A percentile compares a stretch with the other conserved stretches of the same genome.
Evolutionary conservation across 1,140 invertebrate species (phyloP).

Genomic region (Nixonia krombeini): DNA sequence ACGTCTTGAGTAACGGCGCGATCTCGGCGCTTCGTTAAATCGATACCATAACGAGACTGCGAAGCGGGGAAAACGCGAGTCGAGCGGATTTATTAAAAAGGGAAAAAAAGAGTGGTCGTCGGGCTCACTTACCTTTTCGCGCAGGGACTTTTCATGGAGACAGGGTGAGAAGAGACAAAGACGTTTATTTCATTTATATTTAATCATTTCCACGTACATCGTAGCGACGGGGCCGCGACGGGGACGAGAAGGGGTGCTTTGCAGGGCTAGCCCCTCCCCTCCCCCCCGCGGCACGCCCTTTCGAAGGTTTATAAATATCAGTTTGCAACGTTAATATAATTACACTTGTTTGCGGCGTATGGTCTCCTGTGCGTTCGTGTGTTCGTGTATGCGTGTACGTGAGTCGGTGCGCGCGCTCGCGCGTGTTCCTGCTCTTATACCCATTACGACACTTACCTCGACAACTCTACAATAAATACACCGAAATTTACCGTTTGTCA

Average conservation of each 20-base stretch:
- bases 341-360: conserved; percentile 18
- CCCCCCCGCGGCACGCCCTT: conserved; percentile 16
- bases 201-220: conserved; percentile 49
- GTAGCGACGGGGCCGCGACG: too few relatives aligned
- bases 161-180: too few relatives aligned
- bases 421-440: conserved; percentile 21
- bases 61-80: conserved; percentile 19
- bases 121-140: too few relatives aligned
- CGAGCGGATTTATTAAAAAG: too few relatives aligned
- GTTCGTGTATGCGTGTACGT: not conserved
- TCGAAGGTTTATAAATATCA: conserved; percentile 46
- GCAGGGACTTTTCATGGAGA: too few relatives aligned
- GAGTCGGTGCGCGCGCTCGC: conserved; percentile 5
- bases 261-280: not conserved
- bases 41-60: conserved; percentile 27
- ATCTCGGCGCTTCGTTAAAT: conserved; percentile 22
- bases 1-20: conserved; percentile 20
- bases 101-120: too few relatives aligned
- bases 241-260: too few relatives aligned
- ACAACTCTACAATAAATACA: conserved; percentile 64
- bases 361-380: not conserved
- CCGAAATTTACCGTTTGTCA: conserved; percentile 49
- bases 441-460: conserved; percentile 39
- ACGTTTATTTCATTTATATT: conserved; percentile 40
- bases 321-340: conserved; percentile 31